Evolutionary conservation across 2,888 invertebrate genomes (phyloP), one percentile per base, ranked within the genome.

Genomic region (Cryptocephalus moraei): DNA sequence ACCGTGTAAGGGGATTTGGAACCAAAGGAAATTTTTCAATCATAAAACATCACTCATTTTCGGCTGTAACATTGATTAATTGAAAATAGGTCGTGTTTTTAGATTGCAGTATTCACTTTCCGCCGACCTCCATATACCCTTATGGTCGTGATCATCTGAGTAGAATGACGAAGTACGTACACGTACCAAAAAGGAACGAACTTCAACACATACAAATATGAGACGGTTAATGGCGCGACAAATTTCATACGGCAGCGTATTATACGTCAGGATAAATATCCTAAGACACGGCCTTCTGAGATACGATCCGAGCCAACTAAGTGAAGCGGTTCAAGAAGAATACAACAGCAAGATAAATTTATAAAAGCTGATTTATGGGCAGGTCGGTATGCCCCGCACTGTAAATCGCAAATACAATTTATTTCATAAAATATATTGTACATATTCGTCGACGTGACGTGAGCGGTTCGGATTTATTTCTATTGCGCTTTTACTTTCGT

Each of bases 171-270:
- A 22, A 22, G 22, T 6, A 22, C 22, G 22, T 22, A 22, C 22
- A 22, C 22, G 22, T 22, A 22, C 22, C 22, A 22, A 22, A 22
- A 22, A 22, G 22, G 52, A 53, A 56, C 55, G 55, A 60, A 58
- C 55, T 54, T 56, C 56, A 53, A 55, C 54, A 56, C 56, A 56
- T 57, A 57, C 55, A 53, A 57, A 63, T 60, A 63, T 64, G 63
- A 60, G 62, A 60, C 64, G 66, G 63, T 68, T 66, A 70, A 70
- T 70, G 70, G 67, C 52, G 64, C 67, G 68, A 68, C 69, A 69
- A 70, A 70, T 70, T 68, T 69, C 66, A 67, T 68, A 67, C 66
- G 63, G 65, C 67, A 63, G 65, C 65, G 63, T 66, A 68, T 67
- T 65, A 66, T 67, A 65, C 60, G 66, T 65, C 65, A 58, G 64